These are phyloP conservation scores for Gonocerus acuteangulatus DNA, from an alignment of 2,888 invertebrate genomes.

Conservation along the genomic window DNA sequence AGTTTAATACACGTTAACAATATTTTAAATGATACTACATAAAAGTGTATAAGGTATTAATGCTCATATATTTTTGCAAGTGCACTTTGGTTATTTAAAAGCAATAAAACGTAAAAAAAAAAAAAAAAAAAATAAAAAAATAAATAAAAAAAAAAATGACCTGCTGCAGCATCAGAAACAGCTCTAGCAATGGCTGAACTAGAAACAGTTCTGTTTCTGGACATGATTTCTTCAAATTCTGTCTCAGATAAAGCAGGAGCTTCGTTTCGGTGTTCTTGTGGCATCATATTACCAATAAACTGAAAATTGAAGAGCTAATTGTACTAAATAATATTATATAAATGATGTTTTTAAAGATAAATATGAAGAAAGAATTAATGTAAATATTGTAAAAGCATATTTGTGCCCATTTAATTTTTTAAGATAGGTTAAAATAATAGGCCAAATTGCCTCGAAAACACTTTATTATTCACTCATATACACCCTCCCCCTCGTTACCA, in stretches of 20 bases:
- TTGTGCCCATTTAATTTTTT: too few species aligned
- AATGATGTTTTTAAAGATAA: too few species aligned
- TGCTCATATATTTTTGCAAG: background rate
- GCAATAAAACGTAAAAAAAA: background rate
- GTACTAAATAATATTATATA: too few species aligned
- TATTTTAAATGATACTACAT: background rate
- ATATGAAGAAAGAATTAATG: too few species aligned
- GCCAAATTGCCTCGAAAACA: too few species aligned
- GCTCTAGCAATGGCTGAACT: conserved; percentile 95
- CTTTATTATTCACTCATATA: too few species aligned
- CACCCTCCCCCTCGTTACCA: too few species aligned
- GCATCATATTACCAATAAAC: conserved; percentile 2
- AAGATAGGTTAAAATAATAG: too few species aligned
- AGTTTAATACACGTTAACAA: conserved; percentile 14
- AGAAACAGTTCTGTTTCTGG: conserved; percentile 92
- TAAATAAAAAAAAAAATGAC: conserved; percentile 40
- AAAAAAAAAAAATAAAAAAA: conserved; percentile 15
- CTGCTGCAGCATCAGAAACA: conserved; percentile 93
- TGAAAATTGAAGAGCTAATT: background rate
- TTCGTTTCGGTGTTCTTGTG: conserved; percentile 45
- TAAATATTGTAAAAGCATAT: too few species aligned
- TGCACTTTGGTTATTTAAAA: background rate
- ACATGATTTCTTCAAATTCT: conserved; percentile 98
- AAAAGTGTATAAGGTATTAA: too few species aligned
- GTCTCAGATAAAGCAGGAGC: conserved; percentile 64